Evolutionary conservation across 2,113 vertebrate species (phyloP).

Genomic region (Otolemur garnettii): DNA sequence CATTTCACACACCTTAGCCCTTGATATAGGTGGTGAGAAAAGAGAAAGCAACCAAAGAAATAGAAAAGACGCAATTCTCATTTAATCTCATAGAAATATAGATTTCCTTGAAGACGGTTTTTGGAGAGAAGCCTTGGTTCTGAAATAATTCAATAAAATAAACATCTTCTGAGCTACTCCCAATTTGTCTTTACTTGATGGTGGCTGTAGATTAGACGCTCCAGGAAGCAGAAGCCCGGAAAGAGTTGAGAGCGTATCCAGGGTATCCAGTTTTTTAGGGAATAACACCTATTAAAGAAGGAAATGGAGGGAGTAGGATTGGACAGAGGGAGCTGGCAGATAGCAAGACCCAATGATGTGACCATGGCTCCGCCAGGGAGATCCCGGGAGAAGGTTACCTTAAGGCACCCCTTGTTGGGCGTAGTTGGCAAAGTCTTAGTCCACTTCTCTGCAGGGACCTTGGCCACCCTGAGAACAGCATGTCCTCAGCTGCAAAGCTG

Average conservation of each 20-base stretch:
- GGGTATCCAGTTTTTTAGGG: background rate
- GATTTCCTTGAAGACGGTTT: background rate
- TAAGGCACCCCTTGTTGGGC: rapidly evolving
- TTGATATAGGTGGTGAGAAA: background rate
- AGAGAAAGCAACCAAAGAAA: background rate
- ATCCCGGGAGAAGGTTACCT: too few species aligned
- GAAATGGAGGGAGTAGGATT: too few species aligned
- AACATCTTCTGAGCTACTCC: background rate
- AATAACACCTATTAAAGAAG: background rate
- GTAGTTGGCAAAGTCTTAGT: background rate
- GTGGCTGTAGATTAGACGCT: rapidly evolving
- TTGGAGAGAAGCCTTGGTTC: background rate
- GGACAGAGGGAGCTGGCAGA: background rate
- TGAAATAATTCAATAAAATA: background rate
- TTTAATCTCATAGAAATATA: background rate
- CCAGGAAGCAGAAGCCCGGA: background rate
- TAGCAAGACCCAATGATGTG: rapidly evolving
- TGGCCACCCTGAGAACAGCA: background rate
- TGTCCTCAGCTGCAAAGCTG: background rate
- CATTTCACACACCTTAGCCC: background rate
- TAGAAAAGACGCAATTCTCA: background rate
- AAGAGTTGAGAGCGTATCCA: background rate
- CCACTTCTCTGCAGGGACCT: too few species aligned
- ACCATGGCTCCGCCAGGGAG: background rate
- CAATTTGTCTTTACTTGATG: background rate